Base-by-base conservation (phyloP, 2,113 vertebrate species). In the Platycercus adscitus region DNA sequence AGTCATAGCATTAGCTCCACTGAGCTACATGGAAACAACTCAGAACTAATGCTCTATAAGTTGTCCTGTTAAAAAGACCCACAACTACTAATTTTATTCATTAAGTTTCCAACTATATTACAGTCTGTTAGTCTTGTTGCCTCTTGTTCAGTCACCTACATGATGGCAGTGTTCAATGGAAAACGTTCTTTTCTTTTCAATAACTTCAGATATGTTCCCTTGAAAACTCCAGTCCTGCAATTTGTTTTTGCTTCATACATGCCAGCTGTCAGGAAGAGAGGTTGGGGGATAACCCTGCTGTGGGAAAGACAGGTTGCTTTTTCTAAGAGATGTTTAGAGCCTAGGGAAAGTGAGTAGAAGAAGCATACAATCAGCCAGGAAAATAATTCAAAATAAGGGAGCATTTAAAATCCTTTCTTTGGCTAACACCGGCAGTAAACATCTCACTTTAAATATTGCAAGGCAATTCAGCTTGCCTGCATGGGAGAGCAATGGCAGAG, bases 301-400 rank as follows among this genome's bases (percentile, higher is more conserved):
- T 90, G 80, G 76, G 82, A 93, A 91, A 89, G 31, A 41, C 37
- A 55, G 35, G 50, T 79, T 5, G 0, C n/a, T 77, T 66, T 79
- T 3, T 1, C 58, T 55, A 50, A 52, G 72, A 90, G 33, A 49
- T 55, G 29, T 71, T 78, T 61, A 78, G 13, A 91, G 21, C 39
- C 80, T 15, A 13, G 60, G 50, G 81, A 91, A 87, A 94, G 78
- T 17, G 50, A 76, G 15, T 35, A 39, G 28, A 83, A 81, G 64
- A 53, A 93, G 81, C 29, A 46, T 6, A 14, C 7, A 93, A 37
- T 50, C 68, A 86, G 73, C 68, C 88, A 72, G 26, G 72, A 78
- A 84, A 75, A 88, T 84, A 86, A 88, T 44, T 96, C 90, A 90
- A 94, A 95, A 96, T 81, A 73, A 89, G 55, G 70, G 63, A 86